Evolutionary conservation across 2,888 invertebrate species (phyloP).

Genomic region (Rapana venosa): DNA sequence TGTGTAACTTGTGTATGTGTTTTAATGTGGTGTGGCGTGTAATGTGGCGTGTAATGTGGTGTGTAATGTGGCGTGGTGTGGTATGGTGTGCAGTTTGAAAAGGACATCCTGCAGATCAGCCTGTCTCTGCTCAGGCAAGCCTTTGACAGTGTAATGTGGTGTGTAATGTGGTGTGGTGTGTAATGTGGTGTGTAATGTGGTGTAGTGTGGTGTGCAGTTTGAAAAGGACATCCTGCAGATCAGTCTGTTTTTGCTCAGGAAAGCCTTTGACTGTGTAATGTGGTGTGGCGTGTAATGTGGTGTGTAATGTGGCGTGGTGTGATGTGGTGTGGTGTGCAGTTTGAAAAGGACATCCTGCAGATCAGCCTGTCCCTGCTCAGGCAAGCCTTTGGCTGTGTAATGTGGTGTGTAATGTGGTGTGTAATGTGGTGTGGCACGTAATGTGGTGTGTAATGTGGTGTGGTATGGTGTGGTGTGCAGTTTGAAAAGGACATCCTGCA

Average conservation of each 20-base stretch:
- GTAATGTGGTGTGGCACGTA: too few species aligned
- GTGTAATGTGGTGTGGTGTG: too few species aligned
- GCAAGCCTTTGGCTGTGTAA: slow-evolving; percentile 46
- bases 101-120: slow-evolving; percentile 58
- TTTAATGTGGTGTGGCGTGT: neutral
- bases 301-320: neutral
- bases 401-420: too few species aligned
- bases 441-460: too few species aligned
- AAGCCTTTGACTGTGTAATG: neutral
- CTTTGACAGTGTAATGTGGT: slow-evolving; percentile 27
- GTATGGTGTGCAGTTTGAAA: slow-evolving; percentile 56
- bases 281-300: neutral
- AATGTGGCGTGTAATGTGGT: neutral
- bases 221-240: too few species aligned
- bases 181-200: neutral
- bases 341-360: slow-evolving; percentile 62
- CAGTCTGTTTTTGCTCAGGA: neutral
- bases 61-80: neutral
- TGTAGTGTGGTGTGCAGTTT: neutral
- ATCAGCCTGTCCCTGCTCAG: slow-evolving; percentile 55
- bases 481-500: slow-evolving; percentile 63
- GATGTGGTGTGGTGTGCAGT: slow-evolving; percentile 50
- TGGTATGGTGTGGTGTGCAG: slow-evolving; percentile 45
- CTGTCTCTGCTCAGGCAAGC: slow-evolving; percentile 55
- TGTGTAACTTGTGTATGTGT: neutral